Evolutionary conservation across 1,140 invertebrate species (phyloP), one percentile per base, ranked within the genome.

Genomic region (Doryteuthis pealeii): DNA sequence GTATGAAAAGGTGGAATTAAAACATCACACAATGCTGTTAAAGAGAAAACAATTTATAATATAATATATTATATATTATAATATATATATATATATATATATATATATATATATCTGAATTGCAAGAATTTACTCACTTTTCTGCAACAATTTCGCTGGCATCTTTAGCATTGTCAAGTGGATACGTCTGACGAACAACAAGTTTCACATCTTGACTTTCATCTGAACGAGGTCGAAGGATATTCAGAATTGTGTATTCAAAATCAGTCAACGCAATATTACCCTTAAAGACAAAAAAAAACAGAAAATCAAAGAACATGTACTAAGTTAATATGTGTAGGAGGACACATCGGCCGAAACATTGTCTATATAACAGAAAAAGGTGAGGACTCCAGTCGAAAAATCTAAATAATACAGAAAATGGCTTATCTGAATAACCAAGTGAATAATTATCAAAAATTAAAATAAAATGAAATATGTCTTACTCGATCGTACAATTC

Each of bases 211-310:
- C 95, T 85, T 98, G 95, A 62, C 94, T 95, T 88, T 87, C 81
- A 75, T 98, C 96, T 18, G 94, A 95, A 82, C 98, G 93, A 1
- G 96, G 96, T 69, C 98, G 89, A 1, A 99, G 87, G 54, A 99
- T 93, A 90, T 98, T 96, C 0, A 99, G 89, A 80, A 99, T 99
- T 0, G 91, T 94, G 89, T 95, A 93, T 75, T 97, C 92, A 87
- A 91, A 89, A 90, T 99, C 98, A 30, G 97, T 97, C 0, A 99
- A 89, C 71, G 99, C 91, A 68, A 99, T 93, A 87, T 99, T 99
- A 74, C 98, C 98, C 85, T 89, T 77, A 62, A 78, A 79, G 30
- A 32, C 22, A 31, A 40, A 62, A 15, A 45, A 74, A 74, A 65
- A 40, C 40, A 15, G 45, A 76, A 22, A 58, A 31, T 35, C 22